Evolutionary conservation across 2,888 invertebrate genomes (phyloP).

Genomic region (Drosophila barbarae): DNA sequence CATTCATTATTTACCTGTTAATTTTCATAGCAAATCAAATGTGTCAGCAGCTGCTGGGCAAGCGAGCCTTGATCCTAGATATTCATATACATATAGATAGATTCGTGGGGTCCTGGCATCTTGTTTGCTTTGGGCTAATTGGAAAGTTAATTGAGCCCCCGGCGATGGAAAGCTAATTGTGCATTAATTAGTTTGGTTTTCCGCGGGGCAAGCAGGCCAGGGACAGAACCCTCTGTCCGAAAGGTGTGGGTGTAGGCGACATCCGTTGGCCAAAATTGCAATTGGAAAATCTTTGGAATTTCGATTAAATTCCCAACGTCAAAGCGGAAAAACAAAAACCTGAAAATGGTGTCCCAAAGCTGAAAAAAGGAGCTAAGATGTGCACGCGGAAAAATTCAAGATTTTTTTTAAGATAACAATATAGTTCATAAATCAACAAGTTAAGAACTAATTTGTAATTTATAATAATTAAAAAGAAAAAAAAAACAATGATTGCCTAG

Average conservation of each 20-base stretch:
- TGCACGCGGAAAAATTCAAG: constrained; percentile 11
- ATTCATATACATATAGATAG: constrained; percentile 3
- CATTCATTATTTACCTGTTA: constrained; percentile 42
- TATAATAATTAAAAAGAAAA: not conserved
- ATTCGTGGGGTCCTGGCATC: constrained; percentile 8
- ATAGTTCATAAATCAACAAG: not conserved
- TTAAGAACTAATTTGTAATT: too few relatives aligned
- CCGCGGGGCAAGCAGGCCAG: not conserved
- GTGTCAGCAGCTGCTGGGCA: constrained; percentile 33
- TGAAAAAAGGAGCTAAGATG: not conserved
- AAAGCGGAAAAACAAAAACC: constrained; percentile 15
- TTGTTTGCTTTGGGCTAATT: constrained; percentile 37
- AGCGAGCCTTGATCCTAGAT: constrained; percentile 12
- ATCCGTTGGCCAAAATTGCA: constrained; percentile 29
- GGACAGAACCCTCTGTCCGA: not conserved
- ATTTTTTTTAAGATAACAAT: too few relatives aligned
- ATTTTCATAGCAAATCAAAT: constrained; percentile 42
- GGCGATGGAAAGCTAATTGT: constrained; percentile 21
- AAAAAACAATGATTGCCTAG: too few relatives aligned
- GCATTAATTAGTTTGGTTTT: constrained; percentile 41
- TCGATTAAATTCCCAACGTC: constrained; percentile 38
- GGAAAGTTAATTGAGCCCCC: constrained; percentile 27
- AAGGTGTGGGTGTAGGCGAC: not conserved
- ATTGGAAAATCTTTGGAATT: constrained; percentile 36
- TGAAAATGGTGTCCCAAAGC: constrained; percentile 19